phyloP scores from a whole-genome alignment of 2,797 vertebrate genomes.

The Lemur catta region DNA sequence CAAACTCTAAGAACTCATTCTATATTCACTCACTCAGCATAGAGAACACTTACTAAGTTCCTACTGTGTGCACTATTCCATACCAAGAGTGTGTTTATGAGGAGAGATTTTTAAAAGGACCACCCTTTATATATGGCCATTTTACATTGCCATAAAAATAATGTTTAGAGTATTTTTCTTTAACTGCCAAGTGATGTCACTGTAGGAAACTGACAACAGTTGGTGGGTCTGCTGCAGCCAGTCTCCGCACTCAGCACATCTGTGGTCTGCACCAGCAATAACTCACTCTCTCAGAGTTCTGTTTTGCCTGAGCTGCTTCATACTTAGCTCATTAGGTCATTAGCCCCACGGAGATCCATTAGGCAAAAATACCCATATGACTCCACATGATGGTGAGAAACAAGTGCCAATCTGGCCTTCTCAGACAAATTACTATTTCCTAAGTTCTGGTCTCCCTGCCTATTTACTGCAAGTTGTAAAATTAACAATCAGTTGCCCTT shows the following conservation, averaged over 20 bases:
- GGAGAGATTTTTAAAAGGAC: neutral
- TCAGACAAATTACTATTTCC: neutral
- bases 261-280: fast-evolving
- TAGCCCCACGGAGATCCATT: neutral
- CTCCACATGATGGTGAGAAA: neutral
- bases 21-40: neutral
- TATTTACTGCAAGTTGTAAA: neutral
- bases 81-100: neutral
- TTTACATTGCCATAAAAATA: neutral
- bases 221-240: too few relatives aligned
- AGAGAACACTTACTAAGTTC: neutral
- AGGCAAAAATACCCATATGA: neutral
- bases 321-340: neutral
- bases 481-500: neutral
- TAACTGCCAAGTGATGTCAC: neutral
- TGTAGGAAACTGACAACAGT: neutral
- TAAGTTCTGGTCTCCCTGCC: neutral
- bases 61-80: neutral
- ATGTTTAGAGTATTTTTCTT: neutral
- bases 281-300: neutral
- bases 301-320: neutral
- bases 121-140: neutral
- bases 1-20: neutral
- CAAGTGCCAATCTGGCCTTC: neutral
- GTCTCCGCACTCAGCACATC: too few relatives aligned